phyloP scores from a whole-genome alignment of 1,140 invertebrate genomes.

The Ruditapes philippinarum region DNA sequence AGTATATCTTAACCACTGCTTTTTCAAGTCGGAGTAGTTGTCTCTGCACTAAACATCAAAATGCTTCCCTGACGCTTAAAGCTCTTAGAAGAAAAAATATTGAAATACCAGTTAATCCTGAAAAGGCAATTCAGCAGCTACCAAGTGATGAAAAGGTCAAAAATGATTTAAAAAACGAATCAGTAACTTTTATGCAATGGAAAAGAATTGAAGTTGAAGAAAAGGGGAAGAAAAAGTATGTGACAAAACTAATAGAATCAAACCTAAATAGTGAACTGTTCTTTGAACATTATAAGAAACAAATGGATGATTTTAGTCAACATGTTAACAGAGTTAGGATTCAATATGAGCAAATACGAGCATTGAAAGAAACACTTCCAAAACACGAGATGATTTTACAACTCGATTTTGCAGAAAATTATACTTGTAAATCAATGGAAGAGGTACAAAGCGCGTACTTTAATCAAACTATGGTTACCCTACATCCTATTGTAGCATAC shows the following conservation, averaged over 20 bases:
- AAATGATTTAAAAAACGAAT: not conserved
- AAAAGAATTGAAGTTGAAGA: slow-evolving; percentile 54
- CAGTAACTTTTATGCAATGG: slow-evolving; percentile 47
- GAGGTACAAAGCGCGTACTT: too few relatives aligned
- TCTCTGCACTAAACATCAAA: too few relatives aligned
- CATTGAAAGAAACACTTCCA: too few relatives aligned
- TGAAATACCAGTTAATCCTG: slow-evolving; percentile 28
- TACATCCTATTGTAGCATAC: slow-evolving; percentile 61
- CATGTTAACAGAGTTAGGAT: slow-evolving; percentile 37
- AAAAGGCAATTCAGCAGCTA: slow-evolving; percentile 3
- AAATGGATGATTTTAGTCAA: too few relatives aligned
- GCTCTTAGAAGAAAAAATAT: not conserved
- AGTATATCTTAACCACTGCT: too few relatives aligned
- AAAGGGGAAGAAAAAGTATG: too few relatives aligned
- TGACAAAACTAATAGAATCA: too few relatives aligned
- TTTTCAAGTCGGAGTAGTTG: too few relatives aligned
- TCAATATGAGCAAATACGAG: not conserved
- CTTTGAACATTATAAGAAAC: too few relatives aligned
- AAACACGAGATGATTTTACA: slow-evolving; percentile 55
- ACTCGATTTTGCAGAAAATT: slow-evolving; percentile 72
- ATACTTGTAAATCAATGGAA: slow-evolving; percentile 52
- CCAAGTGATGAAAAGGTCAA: slow-evolving; percentile 1
- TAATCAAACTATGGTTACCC: slow-evolving; percentile 60
- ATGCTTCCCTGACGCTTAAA: too few relatives aligned
- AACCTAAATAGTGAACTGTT: too few relatives aligned